These are phyloP conservation scores for Panopea generosa DNA, from an alignment of 2,888 invertebrate species.

Conservation along the genomic window DNA sequence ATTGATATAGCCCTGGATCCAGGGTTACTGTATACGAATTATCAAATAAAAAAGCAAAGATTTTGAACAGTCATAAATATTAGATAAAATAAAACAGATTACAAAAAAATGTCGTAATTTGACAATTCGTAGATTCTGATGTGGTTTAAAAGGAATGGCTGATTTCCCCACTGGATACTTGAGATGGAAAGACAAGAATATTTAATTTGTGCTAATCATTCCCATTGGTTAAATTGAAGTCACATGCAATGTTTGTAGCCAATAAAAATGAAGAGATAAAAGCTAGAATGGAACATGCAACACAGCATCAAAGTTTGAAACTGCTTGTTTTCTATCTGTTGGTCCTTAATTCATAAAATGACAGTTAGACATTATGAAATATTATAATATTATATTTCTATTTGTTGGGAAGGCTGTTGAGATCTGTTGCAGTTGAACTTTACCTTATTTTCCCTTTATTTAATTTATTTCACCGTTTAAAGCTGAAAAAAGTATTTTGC, in stretches of 20 bases:
- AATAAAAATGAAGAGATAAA: neutral
- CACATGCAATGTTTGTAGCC: conserved; percentile 2
- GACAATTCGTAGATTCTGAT: conserved; percentile 20
- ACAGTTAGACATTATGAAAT: too few relatives aligned
- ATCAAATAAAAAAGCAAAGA: neutral
- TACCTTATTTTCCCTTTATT: too few relatives aligned
- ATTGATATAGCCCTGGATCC: too few relatives aligned
- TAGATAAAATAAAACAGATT: neutral
- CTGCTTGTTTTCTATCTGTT: neutral
- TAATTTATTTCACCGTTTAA: too few relatives aligned
- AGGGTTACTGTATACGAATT: too few relatives aligned
- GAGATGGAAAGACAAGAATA: conserved; percentile 27
- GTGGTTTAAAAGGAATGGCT: conserved; percentile 13
- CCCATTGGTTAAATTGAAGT: conserved; percentile 13
- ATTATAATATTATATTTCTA: too few relatives aligned
- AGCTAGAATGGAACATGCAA: too few relatives aligned
- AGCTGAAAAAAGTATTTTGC: too few relatives aligned
- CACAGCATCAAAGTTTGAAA: neutral
- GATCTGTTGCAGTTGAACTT: too few relatives aligned
- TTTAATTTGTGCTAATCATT: conserved; percentile 13
- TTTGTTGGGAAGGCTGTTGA: too few relatives aligned
- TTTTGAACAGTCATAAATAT: neutral
- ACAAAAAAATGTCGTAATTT: conserved; percentile 19
- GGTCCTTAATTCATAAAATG: too few relatives aligned
- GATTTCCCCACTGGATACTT: conserved; percentile 7